Base-by-base conservation (phyloP, 1,140 invertebrate genomes). In the Drosophila erecta region DNA sequence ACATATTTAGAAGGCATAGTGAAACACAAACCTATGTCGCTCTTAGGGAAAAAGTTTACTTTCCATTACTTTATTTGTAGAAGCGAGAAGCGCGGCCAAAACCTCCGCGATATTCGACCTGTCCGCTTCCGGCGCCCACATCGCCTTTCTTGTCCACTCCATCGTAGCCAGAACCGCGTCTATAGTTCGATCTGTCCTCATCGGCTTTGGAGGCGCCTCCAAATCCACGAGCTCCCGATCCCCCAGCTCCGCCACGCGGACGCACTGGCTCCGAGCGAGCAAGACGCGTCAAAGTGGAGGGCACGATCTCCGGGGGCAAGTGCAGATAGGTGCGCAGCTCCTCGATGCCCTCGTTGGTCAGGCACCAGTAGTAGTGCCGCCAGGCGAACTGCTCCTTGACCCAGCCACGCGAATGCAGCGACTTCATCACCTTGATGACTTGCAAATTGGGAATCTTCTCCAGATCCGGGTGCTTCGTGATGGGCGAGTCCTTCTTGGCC, bases 331-430 rank as follows among this genome's bases (percentile, higher is more conserved):
- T 15, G 46, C 46, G 46, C 24, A 49, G 46, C 24, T 30, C 24
- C 46, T 49, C 46, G 46, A 49, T 49, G n/a, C 46, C 46, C 46
- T 49, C 46, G 46, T 49, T 49, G 24, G 46, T 49, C 3, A 49
- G 22, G n/a, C n/a, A 49, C 46, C 46, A 49, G 8, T 49, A 49
- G 24, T 1, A 49, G 24, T 49, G 46, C 24, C 46, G 0, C 46
- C 46, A 49, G 24, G 46, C 46, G 24, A 49, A 49, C 46, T 49
- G 24, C 46, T 49, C 46, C 46, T 11, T 49, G 24, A 49, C 46
- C 46, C n/a, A 10, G 14, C 46, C 46, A 15, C 46, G 46, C 1
- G 46, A 49, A 11, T 49, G 14, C 5, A 49, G n/a, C 4, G 46
- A 49, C 46, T 30, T 24, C 46, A 49, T 30, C 3, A n/a, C 24